Percentiles rank a stretch among this genome's conserved stretches.
Conservation (phyloP, 2,888 invertebrate genomes). For the Megamerina dolium region DNA sequence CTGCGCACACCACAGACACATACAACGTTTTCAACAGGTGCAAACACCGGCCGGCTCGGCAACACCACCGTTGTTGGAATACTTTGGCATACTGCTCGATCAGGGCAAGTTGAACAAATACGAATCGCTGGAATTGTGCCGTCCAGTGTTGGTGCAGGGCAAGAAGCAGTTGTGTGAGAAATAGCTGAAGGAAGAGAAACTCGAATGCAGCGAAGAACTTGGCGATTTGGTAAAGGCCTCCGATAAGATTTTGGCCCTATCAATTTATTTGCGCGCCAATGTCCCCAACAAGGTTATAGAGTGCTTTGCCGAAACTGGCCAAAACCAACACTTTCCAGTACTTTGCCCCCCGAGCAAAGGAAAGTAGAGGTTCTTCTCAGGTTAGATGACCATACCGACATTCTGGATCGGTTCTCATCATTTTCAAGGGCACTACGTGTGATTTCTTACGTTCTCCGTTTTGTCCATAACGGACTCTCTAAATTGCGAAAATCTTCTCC, state of each 20-base stretch:
- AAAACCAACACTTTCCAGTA: too few species aligned
- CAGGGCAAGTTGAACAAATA: conserved; percentile 98
- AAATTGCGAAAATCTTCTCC: too few species aligned
- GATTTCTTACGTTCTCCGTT: too few species aligned
- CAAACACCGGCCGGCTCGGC: conserved; percentile 91
- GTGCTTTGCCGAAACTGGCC: conserved; percentile 99
- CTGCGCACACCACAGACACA: conserved; percentile 95
- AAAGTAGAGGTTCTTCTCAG: too few species aligned
- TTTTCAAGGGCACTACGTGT: too few species aligned
- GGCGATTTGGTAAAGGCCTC: conserved; percentile 97
- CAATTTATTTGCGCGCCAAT: conserved; percentile 95
- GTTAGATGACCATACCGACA: too few species aligned
- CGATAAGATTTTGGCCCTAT: conserved; percentile 92
- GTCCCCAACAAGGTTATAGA: conserved; percentile 98
- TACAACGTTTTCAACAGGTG: conserved; percentile 97
- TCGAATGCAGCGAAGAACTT: conserved; percentile 97
- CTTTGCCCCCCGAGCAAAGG: too few species aligned
- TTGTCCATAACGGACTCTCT: too few species aligned
- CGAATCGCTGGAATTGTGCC: conserved; percentile 94
- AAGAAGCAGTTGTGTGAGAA: conserved; percentile 95
- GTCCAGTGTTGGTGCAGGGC: conserved; percentile 92
- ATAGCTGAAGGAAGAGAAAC: conserved; percentile 97
- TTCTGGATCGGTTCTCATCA: too few species aligned
- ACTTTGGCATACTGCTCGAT: conserved; percentile 97
- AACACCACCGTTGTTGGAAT: conserved; percentile 94